Base-by-base conservation (phyloP, 2,888 invertebrate genomes). In the Dynastes maya region DNA sequence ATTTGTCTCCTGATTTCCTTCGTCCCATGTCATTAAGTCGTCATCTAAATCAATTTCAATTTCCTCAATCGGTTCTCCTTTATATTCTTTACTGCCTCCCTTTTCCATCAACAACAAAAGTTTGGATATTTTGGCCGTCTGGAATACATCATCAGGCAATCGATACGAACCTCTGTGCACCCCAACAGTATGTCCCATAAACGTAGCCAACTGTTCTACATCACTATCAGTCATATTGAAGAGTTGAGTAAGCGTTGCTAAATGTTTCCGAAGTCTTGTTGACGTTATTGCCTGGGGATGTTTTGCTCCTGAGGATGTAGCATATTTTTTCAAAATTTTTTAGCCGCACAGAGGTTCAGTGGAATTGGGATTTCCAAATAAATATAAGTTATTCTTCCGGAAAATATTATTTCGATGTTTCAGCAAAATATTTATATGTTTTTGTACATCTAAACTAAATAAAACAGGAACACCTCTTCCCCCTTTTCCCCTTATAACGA, bases 391-490 rank as follows among this genome's bases (percentile, higher is more conserved):
- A n/a, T 58, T 53, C 37, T 22, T 55, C 40, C 13, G 16, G 53
- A 81, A 32, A 77, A 80, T 80, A 6, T 78, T 67, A 75, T 77
- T 9, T 58, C 83, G 32, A 53, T 27, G 29, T 65, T 80, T 53
- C 53, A 83, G 49, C 4, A 84, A 49, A 32, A 80, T 32, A 45
- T 81, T 77, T 8, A 83, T 80, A 77, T 83, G 81, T 32, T 80
- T 75, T 82, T 85, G 82, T 63, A 82, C 76, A 72, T 84, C 83
- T 37, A 16, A 11, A 67, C 81, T 82, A 61, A 84, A 82, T 16
- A 85, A 80, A 45, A 83, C 83, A 13, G 82, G 82, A 45, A 84
- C 84, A 49, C 83, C 83, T 16, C 82, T 77, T 2, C 83, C 82
- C 67, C 84, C 80, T 78, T 84, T 78, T 8, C 82, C 84, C 49